phyloP scores from a whole-genome alignment of 2,113 vertebrate species.

The Numenius arquata region DNA sequence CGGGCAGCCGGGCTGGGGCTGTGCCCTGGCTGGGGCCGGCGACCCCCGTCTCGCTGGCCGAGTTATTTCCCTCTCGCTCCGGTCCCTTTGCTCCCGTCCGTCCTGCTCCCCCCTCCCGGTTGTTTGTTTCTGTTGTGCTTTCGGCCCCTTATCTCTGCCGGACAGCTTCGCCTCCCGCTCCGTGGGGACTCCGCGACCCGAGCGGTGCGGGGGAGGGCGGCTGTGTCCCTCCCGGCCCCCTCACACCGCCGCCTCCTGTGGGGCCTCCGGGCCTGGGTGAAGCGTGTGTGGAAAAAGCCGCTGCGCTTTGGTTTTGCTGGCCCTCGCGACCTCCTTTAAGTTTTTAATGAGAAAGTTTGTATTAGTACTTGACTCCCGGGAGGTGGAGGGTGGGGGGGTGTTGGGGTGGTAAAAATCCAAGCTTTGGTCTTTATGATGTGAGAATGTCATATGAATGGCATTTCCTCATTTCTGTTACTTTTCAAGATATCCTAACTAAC shows the following conservation, averaged over 20 bases:
- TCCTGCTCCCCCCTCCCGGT: neutral
- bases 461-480: neutral
- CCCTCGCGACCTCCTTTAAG: fast-evolving
- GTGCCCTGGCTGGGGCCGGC: neutral
- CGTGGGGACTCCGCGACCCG: neutral
- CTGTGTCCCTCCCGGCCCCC: too few relatives aligned
- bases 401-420: neutral
- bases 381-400: fast-evolving
- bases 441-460: neutral
- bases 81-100: neutral
- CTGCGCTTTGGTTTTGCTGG: neutral
- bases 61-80: neutral
- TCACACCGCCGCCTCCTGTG: too few relatives aligned
- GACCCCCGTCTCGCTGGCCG: neutral
- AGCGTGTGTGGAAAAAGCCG: too few relatives aligned
- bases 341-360: neutral
- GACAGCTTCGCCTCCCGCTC: neutral
- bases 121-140: neutral
- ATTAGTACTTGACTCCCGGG: fast-evolving
- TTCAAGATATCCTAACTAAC: neutral
- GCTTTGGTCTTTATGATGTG: neutral
- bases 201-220: neutral
- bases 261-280: neutral
- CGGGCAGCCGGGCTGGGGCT: neutral
- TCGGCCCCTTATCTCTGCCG: neutral